Percentiles rank a stretch among this genome's conserved stretches.
Conservation (phyloP, 2,888 invertebrate species). For the Xiphydria camelus region DNA sequence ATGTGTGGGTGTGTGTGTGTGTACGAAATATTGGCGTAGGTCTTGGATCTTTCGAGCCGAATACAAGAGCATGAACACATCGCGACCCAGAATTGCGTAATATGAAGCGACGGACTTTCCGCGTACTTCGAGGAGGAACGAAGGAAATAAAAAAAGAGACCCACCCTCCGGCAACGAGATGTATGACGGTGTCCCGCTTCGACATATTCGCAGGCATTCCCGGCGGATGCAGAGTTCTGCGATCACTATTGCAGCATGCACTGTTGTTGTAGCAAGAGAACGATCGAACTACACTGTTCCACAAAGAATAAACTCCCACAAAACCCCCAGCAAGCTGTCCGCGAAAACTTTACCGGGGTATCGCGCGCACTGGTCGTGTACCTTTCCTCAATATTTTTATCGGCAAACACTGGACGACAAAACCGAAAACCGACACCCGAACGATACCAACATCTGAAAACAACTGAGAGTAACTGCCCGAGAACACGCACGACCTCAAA, state of each 20-base stretch:
- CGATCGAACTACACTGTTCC: too few relatives aligned
- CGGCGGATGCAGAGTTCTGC: conserved; percentile 57
- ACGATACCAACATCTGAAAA: too few relatives aligned
- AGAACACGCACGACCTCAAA: too few relatives aligned
- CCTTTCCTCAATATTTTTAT: too few relatives aligned
- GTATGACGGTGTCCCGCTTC: conserved; percentile 87
- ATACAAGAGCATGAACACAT: conserved; percentile 5
- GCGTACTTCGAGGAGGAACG: conserved; percentile 10
- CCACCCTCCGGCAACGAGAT: conserved; percentile 95
- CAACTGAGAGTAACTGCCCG: too few relatives aligned
- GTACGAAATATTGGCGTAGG: conserved; percentile 23
- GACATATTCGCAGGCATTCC: conserved; percentile 62
- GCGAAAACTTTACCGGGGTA: too few relatives aligned
- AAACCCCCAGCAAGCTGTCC: too few relatives aligned
- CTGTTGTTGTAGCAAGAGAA: too few relatives aligned
- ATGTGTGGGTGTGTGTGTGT: too few relatives aligned
- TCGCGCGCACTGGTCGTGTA: too few relatives aligned
- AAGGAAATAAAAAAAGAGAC: conserved; percentile 54
- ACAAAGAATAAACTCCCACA: conserved; percentile 7
- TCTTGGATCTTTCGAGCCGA: conserved; percentile 14
- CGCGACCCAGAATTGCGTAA: neutral
- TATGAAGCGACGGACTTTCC: neutral
- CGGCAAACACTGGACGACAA: too few relatives aligned
- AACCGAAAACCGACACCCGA: too few relatives aligned
- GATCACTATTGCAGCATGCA: conserved; percentile 55